phyloP scores from a whole-genome alignment of 37 sponge, comb jelly and placozoan species.

The Oscarella lobularis region DNA sequence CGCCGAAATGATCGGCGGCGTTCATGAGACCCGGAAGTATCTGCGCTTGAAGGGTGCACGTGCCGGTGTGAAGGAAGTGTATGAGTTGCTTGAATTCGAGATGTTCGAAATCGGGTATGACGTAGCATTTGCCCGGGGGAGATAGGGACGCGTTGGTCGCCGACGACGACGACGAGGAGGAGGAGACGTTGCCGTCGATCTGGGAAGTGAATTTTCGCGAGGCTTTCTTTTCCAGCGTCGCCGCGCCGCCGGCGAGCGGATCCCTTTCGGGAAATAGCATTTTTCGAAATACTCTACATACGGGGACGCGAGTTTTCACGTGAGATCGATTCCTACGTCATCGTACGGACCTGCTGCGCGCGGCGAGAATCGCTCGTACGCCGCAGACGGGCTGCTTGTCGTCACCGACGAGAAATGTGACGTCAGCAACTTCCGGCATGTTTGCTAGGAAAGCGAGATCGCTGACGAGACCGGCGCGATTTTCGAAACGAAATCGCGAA shows the following conservation, averaged over 20 bases:
- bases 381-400: constrained; percentile 79
- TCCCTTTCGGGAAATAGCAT: constrained; percentile 28
- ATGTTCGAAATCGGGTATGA: constrained; percentile 66
- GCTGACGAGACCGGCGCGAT: constrained; percentile 38
- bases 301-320: too few species aligned
- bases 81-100: constrained; percentile 80
- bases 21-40: constrained; percentile 84
- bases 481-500: constrained; percentile 23
- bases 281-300: constrained; percentile 43
- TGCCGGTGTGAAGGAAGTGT: constrained; percentile 77
- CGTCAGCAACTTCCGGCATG: constrained; percentile 88
- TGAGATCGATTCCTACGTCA: too few species aligned
- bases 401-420: constrained; percentile 85
- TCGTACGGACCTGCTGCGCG: constrained; percentile 67
- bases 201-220: constrained; percentile 12
- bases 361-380: constrained; percentile 81
- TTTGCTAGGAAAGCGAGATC: constrained; percentile 58
- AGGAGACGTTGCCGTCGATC: neutral
- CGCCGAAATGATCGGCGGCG: constrained; percentile 83
- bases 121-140: neutral
- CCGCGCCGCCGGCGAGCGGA: neutral
- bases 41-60: constrained; percentile 64
- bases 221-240: constrained; percentile 17
- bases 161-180: too few species aligned
- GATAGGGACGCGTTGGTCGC: too few species aligned